A percentile compares a stretch with the other conserved stretches of the same genome.
These are phyloP conservation scores for Cichladusa arquata DNA, from an alignment of 2,113 vertebrate genomes.

Conservation along the genomic window DNA sequence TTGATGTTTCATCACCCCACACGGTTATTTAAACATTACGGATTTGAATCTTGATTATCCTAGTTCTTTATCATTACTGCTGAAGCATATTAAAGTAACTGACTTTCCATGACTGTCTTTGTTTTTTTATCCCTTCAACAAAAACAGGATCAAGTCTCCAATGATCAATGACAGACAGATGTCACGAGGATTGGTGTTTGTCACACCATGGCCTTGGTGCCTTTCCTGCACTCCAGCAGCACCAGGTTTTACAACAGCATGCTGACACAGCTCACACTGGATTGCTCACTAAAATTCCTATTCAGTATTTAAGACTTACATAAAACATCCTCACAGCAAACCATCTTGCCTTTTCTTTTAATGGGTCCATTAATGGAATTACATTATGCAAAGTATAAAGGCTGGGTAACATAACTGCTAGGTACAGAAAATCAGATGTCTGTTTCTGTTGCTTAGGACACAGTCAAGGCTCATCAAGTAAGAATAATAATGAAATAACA, in stretches of 20 bases:
- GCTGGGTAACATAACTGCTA: neutral
- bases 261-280: neutral
- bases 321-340: neutral
- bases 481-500: neutral
- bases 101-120: neutral
- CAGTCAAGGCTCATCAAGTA: neutral
- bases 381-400: neutral
- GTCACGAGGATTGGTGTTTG: neutral
- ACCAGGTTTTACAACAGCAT: neutral
- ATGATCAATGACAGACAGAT: neutral
- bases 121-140: neutral
- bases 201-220: accelerated
- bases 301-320: neutral
- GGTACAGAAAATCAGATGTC: neutral
- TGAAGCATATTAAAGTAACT: neutral
- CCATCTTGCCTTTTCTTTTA: neutral
- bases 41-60: neutral
- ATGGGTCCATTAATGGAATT: neutral
- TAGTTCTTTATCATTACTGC: neutral
- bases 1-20: neutral
- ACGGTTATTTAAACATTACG: accelerated
- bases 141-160: neutral
- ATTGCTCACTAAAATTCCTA: neutral
- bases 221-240: neutral
- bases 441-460: neutral